These are phyloP conservation scores for Amphimallon solstitiale DNA, from an alignment of 2,888 invertebrate species.

Conservation along the genomic window DNA sequence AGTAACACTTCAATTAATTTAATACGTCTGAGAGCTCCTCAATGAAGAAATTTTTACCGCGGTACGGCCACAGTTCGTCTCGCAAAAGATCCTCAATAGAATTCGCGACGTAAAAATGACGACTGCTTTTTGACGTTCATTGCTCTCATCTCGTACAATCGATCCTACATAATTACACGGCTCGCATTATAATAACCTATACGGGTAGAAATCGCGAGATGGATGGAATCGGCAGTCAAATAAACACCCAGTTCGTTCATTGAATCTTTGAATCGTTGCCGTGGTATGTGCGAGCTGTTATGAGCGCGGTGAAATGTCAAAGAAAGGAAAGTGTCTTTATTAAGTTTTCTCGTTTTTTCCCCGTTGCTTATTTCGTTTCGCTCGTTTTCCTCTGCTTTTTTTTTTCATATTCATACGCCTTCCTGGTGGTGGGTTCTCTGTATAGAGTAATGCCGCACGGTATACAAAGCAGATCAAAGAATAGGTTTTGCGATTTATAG, in stretches of 20 bases:
- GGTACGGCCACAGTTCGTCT: neutral
- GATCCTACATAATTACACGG: too few relatives aligned
- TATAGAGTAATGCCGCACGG: too few relatives aligned
- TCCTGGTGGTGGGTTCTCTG: neutral
- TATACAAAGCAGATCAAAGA: conserved; percentile 21
- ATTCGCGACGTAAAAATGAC: neutral
- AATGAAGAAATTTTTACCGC: neutral
- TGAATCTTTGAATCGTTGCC: conserved; percentile 4
- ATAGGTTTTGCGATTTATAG: neutral
- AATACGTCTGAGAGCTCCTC: neutral
- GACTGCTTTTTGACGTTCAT: too few relatives aligned
- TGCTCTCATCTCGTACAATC: too few relatives aligned
- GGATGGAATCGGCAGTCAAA: neutral
- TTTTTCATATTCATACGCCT: neutral
- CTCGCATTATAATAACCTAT: neutral
- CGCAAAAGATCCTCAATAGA: neutral
- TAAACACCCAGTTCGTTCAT: neutral
- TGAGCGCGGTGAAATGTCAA: neutral
- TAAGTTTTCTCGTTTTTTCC: conserved; percentile 8
- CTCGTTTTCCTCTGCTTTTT: too few relatives aligned
- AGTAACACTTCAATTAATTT: conserved; percentile 15
- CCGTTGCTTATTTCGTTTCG: neutral
- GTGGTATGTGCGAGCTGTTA: too few relatives aligned
- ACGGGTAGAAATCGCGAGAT: neutral
- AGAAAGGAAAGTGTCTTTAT: conserved; percentile 17